Conservation (phyloP, 1,140 invertebrate species). For the Harlomillsia oculata region DNA sequence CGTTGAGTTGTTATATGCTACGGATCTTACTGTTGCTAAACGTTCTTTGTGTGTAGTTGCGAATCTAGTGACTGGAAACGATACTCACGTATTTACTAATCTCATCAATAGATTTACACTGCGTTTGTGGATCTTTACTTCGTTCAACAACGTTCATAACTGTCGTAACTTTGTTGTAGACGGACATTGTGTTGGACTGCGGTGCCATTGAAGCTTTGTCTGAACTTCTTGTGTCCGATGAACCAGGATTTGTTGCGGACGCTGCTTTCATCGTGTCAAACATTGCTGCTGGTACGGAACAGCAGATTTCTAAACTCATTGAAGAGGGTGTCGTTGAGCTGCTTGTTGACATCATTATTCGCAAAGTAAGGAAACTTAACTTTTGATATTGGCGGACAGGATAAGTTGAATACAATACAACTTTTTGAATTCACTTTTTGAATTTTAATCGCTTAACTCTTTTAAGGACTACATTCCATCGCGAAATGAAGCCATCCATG, state of each 20-base stretch:
- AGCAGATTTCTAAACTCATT: conserved; percentile 66
- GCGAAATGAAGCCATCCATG: conserved; percentile 73
- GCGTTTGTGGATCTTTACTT: too few relatives aligned
- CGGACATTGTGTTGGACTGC: conserved; percentile 75
- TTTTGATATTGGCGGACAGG: too few relatives aligned
- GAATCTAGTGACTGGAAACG: conserved; percentile 76
- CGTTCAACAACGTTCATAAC: too few relatives aligned
- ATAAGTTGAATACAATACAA: conserved; percentile 35
- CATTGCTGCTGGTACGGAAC: conserved; percentile 63
- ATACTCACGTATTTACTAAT: conserved; percentile 51
- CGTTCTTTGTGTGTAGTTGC: conserved; percentile 80
- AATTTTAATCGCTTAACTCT: not conserved
- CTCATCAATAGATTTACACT: not conserved
- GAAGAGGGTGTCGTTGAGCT: conserved; percentile 56
- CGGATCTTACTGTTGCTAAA: conserved; percentile 66
- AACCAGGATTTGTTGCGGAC: conserved; percentile 70
- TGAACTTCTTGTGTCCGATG: conserved; percentile 61
- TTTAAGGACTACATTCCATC: conserved; percentile 61
- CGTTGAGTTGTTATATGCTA: conserved; percentile 60
- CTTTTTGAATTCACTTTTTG: not conserved
- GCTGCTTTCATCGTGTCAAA: conserved; percentile 76
- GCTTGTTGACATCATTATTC: conserved; percentile 60
- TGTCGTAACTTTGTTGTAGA: too few relatives aligned
- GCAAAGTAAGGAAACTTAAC: too few relatives aligned
- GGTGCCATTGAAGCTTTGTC: conserved; percentile 64